Conservation (phyloP, 2,888 invertebrate species). For the Sepioteuthis lessoniana region DNA sequence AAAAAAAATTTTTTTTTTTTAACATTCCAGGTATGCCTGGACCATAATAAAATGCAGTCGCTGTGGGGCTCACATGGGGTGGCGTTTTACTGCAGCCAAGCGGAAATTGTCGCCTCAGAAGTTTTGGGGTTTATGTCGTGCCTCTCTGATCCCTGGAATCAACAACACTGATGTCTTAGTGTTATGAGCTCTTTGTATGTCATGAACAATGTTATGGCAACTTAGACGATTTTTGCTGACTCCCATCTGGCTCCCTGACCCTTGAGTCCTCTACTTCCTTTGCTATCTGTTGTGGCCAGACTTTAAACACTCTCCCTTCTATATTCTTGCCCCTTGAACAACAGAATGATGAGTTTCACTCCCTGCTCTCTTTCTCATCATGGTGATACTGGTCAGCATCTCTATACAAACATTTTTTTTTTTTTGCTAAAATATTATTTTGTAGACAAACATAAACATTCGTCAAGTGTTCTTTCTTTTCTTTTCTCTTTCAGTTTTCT, state of each 20-base stretch:
- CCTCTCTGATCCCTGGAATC: slow-evolving; percentile 69
- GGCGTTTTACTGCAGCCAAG: slow-evolving; percentile 84
- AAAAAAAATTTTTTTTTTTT: slow-evolving; percentile 45
- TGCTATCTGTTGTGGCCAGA: background rate
- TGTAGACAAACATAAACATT: background rate
- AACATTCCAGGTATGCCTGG: slow-evolving; percentile 83
- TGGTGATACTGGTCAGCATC: background rate
- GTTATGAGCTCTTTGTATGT: background rate
- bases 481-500: background rate
- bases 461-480: background rate
- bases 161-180: slow-evolving; percentile 50
- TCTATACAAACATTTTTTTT: background rate
- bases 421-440: background rate
- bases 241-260: background rate
- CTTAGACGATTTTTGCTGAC: background rate
- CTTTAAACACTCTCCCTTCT: background rate
- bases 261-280: background rate
- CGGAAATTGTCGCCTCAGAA: slow-evolving; percentile 80
- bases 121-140: slow-evolving; percentile 84
- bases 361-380: background rate
- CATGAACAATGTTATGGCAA: background rate
- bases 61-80: slow-evolving; percentile 85
- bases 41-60: slow-evolving; percentile 82
- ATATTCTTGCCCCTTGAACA: background rate
- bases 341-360: background rate